These are phyloP conservation scores for Phylloscopus trochiloides DNA, from an alignment of 2,113 vertebrate species.

Conservation along the genomic window DNA sequence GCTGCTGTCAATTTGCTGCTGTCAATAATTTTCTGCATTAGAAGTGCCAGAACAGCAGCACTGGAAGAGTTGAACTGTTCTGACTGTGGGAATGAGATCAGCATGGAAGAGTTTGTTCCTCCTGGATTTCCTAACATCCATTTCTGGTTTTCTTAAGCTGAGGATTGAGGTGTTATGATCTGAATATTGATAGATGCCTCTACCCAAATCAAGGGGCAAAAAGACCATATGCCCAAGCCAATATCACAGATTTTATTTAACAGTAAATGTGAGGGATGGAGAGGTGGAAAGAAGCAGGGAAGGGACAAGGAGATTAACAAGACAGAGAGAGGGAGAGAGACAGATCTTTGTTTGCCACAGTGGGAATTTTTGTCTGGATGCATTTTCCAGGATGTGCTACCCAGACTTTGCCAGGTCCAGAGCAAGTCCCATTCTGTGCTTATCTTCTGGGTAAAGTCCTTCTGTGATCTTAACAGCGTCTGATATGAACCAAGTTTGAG, in stretches of 20 bases:
- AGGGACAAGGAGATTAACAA: neutral
- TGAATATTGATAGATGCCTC: neutral
- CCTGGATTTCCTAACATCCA: neutral
- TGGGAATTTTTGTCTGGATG: neutral
- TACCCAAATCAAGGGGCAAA: neutral
- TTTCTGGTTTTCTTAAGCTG: neutral
- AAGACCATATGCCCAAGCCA: neutral
- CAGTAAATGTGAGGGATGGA: neutral
- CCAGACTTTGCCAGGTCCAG: neutral
- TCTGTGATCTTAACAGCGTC: neutral
- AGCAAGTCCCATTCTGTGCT: neutral
- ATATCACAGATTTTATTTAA: neutral
- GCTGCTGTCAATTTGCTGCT: neutral
- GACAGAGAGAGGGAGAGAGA: neutral
- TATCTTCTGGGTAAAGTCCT: neutral
- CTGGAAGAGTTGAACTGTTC: neutral
- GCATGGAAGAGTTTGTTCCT: neutral
- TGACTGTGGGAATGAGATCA: neutral
- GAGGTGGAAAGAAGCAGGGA: neutral
- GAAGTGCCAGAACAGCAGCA: neutral
- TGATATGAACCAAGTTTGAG: neutral
- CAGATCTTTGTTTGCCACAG: neutral
- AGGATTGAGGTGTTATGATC: neutral
- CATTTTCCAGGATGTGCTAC: neutral
- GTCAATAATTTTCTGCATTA: neutral